phyloP scores from a whole-genome alignment of 2,888 invertebrate genomes.

The Megamerina dolium region DNA sequence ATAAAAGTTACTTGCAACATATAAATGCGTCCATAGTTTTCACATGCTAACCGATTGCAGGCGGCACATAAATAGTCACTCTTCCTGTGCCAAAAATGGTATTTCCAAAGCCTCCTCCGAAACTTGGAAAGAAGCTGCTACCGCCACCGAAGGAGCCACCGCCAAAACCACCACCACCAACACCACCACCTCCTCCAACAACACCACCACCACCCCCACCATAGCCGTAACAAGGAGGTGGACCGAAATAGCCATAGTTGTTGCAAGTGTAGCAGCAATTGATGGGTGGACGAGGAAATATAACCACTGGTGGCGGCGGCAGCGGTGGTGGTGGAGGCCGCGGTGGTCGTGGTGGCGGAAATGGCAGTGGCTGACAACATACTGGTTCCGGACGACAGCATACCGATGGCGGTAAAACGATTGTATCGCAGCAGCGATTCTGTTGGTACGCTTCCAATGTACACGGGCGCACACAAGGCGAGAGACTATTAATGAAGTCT shows the following conservation, averaged over 20 bases:
- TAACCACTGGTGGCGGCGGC: constrained; percentile 10
- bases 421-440: constrained; percentile 32
- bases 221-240: constrained; percentile 30
- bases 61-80: constrained; percentile 29
- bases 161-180: no score
- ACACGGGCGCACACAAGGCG: constrained; percentile 32
- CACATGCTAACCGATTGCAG: no score
- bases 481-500: constrained; percentile 29
- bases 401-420: constrained; percentile 16
- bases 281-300: constrained; percentile 22
- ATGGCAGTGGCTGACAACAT: constrained; percentile 1
- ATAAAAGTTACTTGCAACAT: neutral
- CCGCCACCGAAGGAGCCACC: neutral
- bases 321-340: constrained; percentile 13
- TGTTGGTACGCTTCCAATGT: constrained; percentile 33
- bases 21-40: no score
- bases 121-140: neutral
- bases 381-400: constrained; percentile 14
- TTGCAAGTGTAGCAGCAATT: constrained; percentile 35
- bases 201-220: neutral
- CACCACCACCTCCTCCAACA: neutral
- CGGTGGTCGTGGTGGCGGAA: constrained; percentile 8
- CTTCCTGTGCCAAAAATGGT: neutral
- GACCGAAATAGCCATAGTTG: constrained; percentile 33
- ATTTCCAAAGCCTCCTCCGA: constrained; percentile 1